A percentile compares a stretch with the other conserved stretches of the same genome.
Conservation (phyloP, 2,797 vertebrate genomes). For the Poecilia wingei region DNA sequence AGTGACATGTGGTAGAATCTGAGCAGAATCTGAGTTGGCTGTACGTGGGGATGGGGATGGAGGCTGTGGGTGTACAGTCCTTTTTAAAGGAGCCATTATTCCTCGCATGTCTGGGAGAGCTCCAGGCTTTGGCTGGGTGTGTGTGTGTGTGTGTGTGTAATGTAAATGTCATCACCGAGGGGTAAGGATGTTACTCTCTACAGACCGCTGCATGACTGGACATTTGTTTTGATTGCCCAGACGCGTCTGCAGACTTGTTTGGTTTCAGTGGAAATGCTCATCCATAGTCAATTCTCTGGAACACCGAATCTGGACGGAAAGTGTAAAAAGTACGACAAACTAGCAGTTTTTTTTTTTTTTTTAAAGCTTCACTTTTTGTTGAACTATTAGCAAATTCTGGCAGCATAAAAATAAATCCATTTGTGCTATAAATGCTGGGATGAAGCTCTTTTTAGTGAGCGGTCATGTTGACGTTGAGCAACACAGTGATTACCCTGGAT, state of each 20-base stretch:
- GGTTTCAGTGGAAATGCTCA: background rate
- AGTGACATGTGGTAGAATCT: background rate
- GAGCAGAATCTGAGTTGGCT: conserved; percentile 1
- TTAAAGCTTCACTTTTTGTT: background rate
- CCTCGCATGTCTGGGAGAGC: background rate
- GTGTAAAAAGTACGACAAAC: background rate
- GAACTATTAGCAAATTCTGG: background rate
- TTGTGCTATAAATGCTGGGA: background rate
- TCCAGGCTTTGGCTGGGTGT: background rate
- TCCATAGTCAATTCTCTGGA: background rate
- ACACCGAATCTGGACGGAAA: background rate
- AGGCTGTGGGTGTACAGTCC: background rate
- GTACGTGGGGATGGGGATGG: background rate
- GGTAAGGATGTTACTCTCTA: conserved; percentile 1
- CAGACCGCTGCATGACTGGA: background rate
- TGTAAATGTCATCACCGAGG: conserved; percentile 6
- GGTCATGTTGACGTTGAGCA: background rate
- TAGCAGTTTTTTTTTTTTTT: background rate
- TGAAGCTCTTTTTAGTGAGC: background rate
- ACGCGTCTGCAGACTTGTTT: conserved; percentile 5
- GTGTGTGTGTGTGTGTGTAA: conserved; percentile 3
- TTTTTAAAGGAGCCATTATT: conserved; percentile 2
- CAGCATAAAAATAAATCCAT: background rate
- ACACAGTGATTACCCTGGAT: conserved; percentile 4
- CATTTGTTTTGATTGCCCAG: conserved; percentile 5